Percentiles rank a stretch among this genome's conserved stretches.
phyloP scores from a whole-genome alignment of 2,113 vertebrate genomes.

The Spea multiplicata region DNA sequence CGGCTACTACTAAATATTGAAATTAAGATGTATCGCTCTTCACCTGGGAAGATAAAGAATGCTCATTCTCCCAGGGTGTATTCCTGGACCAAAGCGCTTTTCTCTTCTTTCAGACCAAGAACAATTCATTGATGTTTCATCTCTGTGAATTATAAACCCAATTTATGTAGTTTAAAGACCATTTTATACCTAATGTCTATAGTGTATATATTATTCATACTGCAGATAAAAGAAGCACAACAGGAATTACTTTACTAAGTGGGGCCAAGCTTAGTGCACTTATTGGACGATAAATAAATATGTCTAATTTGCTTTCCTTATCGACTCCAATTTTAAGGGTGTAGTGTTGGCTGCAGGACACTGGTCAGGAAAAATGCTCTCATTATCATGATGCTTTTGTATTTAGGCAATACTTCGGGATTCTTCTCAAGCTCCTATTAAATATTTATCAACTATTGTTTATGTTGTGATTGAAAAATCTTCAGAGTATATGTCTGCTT shows the following conservation, averaged over 20 bases:
- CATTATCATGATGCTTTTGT: too few species aligned
- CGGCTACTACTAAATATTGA: not conserved
- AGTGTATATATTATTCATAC: slow-evolving; percentile 28
- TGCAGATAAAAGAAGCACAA: slow-evolving; percentile 14
- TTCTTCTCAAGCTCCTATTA: too few species aligned
- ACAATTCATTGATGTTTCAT: slow-evolving; percentile 6
- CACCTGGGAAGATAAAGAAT: slow-evolving; percentile 12
- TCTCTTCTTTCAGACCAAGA: slow-evolving; percentile 20
- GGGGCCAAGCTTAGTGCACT: not conserved
- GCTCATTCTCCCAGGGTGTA: slow-evolving; percentile 13
- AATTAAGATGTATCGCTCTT: too few species aligned
- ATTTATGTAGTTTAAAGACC: slow-evolving; percentile 23
- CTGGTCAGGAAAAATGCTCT: too few species aligned
- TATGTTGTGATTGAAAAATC: too few species aligned
- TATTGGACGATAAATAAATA: not conserved
- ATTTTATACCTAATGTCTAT: not conserved
- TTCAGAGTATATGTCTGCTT: too few species aligned
- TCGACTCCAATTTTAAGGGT: not conserved
- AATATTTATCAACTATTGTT: too few species aligned
- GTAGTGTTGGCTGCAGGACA: not conserved
- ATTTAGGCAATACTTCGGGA: too few species aligned
- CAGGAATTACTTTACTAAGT: not conserved
- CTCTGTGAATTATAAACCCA: slow-evolving; percentile 11
- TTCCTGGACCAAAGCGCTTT: not conserved
- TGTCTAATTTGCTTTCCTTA: not conserved